These are phyloP conservation scores for Heliconius hermathena DNA, from an alignment of 1,140 invertebrate genomes.

Conservation along the genomic window DNA sequence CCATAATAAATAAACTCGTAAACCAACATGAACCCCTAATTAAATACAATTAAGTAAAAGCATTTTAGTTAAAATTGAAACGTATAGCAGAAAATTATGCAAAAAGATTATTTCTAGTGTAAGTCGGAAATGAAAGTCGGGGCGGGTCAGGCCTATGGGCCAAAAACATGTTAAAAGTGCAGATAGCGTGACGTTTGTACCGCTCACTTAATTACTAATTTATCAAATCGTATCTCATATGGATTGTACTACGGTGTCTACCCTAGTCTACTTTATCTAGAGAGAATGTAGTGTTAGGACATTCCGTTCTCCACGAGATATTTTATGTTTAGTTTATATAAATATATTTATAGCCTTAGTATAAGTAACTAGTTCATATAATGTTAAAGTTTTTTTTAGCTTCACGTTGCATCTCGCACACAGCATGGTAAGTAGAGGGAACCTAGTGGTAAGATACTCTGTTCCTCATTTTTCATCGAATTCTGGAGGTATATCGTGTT, in stretches of 20 bases:
- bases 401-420: too few relatives aligned
- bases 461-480: too few relatives aligned
- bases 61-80: not conserved
- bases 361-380: too few relatives aligned
- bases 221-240: not conserved
- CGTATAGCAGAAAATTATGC: not conserved
- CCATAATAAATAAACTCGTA: not conserved
- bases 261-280: too few relatives aligned
- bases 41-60: constrained; percentile 12
- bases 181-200: constrained; percentile 39
- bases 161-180: constrained; percentile 26
- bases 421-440: too few relatives aligned
- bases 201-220: constrained; percentile 41
- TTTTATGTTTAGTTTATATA: too few relatives aligned
- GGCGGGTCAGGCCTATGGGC: constrained; percentile 27
- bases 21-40: constrained; percentile 5
- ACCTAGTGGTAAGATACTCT: too few relatives aligned
- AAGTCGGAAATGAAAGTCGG: constrained; percentile 26
- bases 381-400: too few relatives aligned
- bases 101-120: constrained; percentile 15
- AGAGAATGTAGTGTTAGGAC: not conserved
- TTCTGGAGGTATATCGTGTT: too few relatives aligned
- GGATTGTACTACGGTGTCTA: too few relatives aligned
- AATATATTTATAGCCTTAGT: too few relatives aligned
- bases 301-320: not conserved